phyloP scores from a whole-genome alignment of 1,140 invertebrate species.

The Stegodyphus dumicola region DNA sequence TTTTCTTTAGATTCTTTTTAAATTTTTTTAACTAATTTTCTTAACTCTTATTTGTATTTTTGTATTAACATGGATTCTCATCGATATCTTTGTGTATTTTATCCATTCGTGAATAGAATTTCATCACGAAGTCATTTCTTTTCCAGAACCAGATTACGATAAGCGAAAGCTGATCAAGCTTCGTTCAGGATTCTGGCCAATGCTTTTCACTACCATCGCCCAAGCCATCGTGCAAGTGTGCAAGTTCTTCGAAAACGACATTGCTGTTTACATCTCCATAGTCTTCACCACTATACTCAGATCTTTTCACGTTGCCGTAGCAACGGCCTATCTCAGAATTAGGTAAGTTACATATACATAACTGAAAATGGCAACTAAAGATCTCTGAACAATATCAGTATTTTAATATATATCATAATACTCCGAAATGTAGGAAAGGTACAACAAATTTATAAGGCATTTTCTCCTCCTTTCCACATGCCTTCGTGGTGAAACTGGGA shows the following conservation, averaged over 20 bases:
- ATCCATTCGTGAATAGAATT: no score
- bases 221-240: constrained; percentile 55
- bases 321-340: constrained; percentile 63
- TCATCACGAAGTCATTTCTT: background rate
- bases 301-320: constrained; percentile 63
- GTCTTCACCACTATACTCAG: constrained; percentile 63
- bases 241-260: constrained; percentile 62
- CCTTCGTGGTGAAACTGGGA: no score
- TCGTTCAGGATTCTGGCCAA: constrained; percentile 63
- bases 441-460: no score
- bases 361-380: background rate
- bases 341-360: constrained; percentile 51
- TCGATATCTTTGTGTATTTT: no score
- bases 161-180: constrained; percentile 56
- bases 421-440: no score
- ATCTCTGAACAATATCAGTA: no score
- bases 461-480: no score
- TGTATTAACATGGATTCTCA: no score
- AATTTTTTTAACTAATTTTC: no score
- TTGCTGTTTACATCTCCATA: constrained; percentile 62
- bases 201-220: constrained; percentile 62
- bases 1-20: no score
- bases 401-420: no score
- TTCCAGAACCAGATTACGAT: constrained; percentile 58
- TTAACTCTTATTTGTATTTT: no score